Percentiles rank a stretch among this genome's conserved stretches.
Conservation (phyloP, 2,888 invertebrate genomes). For the Deilephila porcellus region DNA sequence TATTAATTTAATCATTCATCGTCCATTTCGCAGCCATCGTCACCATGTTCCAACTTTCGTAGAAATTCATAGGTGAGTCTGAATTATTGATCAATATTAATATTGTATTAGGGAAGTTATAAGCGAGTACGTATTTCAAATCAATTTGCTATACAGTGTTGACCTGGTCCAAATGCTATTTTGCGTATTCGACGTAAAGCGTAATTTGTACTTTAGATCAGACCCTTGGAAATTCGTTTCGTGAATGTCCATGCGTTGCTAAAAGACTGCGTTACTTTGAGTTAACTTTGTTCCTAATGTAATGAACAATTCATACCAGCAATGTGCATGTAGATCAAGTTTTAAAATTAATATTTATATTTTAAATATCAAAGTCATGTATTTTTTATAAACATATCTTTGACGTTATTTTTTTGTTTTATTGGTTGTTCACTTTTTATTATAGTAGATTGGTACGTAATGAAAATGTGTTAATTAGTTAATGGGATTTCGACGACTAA, state of each 20-base stretch:
- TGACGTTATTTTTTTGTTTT: too few species aligned
- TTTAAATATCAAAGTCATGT: background rate
- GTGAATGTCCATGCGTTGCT: background rate
- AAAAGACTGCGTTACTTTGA: background rate
- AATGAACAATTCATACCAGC: background rate
- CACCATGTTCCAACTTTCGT: conserved; percentile 39
- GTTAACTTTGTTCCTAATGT: background rate
- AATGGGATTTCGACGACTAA: background rate
- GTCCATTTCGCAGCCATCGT: conserved; percentile 43
- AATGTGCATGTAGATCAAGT: background rate
- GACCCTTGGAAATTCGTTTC: background rate
- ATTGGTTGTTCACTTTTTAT: too few species aligned
- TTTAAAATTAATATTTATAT: background rate
- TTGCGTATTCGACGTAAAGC: background rate
- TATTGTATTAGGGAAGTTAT: background rate
- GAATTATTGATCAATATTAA: conserved; percentile 2
- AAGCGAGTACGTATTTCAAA: too few species aligned
- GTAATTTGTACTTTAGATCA: background rate
- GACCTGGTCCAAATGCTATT: background rate
- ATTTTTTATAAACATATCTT: too few species aligned
- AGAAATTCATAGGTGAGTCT: conserved; percentile 48
- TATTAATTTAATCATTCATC: conserved; percentile 23
- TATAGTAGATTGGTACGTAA: too few species aligned
- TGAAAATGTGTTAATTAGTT: too few species aligned
- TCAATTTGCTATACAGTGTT: background rate